A percentile compares a stretch with the other conserved stretches of the same genome.
Evolutionary conservation across 1,140 invertebrate species (phyloP).

Genomic region (Frieseomelitta varia): DNA sequence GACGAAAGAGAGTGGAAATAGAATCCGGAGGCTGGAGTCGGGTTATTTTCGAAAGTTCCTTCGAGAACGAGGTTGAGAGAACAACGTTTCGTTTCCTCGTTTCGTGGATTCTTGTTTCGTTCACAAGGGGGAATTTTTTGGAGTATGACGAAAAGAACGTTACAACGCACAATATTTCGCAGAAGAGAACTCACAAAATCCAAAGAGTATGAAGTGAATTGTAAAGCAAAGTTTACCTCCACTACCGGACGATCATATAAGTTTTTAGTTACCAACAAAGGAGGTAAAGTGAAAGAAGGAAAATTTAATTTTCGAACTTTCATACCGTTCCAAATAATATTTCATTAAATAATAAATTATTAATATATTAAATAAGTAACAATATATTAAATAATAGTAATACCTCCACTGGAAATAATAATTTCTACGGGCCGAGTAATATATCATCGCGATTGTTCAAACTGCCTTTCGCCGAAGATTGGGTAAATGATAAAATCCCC

Average conservation of each 20-base stretch:
- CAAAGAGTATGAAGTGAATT: too few relatives aligned
- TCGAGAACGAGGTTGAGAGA: conserved; percentile 9
- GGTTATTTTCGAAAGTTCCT: conserved; percentile 48
- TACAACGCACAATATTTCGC: too few relatives aligned
- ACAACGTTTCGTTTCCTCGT: not conserved
- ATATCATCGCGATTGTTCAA: not conserved
- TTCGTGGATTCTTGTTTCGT: not conserved
- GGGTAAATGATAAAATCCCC: not conserved
- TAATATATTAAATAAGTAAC: too few relatives aligned
- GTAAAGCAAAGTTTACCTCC: too few relatives aligned
- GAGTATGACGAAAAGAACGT: not conserved
- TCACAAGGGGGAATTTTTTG: not conserved
- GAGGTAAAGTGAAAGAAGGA: too few relatives aligned
- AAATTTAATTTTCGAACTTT: not conserved
- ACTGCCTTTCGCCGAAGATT: not conserved
- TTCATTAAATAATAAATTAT: too few relatives aligned
- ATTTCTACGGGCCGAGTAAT: not conserved
- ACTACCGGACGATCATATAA: too few relatives aligned
- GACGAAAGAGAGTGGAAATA: not conserved
- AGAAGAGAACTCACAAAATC: too few relatives aligned
- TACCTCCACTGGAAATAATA: not conserved
- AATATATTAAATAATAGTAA: too few relatives aligned
- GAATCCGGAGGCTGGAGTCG: not conserved
- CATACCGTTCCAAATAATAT: not conserved
- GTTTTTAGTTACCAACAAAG: too few relatives aligned